Percentiles rank a stretch among this genome's conserved stretches.
phyloP scores from a whole-genome alignment of 2,888 invertebrate species.

The Electrophaes corylata region DNA sequence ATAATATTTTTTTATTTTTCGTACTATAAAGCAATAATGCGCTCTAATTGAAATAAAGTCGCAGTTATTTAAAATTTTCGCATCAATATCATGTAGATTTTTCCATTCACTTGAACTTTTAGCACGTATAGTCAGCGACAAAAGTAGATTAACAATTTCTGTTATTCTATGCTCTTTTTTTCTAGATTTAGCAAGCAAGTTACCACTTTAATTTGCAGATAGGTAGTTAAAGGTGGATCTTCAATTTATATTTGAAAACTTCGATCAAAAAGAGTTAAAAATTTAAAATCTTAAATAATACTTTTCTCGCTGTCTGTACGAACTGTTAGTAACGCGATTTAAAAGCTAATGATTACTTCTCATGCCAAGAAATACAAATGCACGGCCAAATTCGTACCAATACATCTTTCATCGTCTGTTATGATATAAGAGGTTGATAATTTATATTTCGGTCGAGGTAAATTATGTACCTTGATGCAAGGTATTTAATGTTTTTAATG shows the following conservation, averaged over 20 bases:
- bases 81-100: conserved; percentile 65
- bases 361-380: conserved; percentile 42
- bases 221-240: too few species aligned
- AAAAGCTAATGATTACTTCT: conserved; percentile 38
- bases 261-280: too few species aligned
- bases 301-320: too few species aligned
- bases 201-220: too few species aligned
- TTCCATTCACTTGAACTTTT: conserved; percentile 64
- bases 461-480: conserved; percentile 4
- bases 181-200: too few species aligned
- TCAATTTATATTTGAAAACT: too few species aligned
- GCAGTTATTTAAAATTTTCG: conserved; percentile 69
- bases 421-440: conserved; percentile 25
- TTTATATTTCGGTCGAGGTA: conserved; percentile 13
- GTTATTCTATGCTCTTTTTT: too few species aligned
- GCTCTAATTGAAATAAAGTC: conserved; percentile 48
- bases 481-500: neutral
- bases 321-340: conserved; percentile 41
- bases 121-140: too few species aligned
- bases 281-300: too few species aligned
- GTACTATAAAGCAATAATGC: too few species aligned
- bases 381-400: conserved; percentile 33
- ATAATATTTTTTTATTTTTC: too few species aligned
- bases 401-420: conserved; percentile 27
- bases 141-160: too few species aligned